Evolutionary conservation across 2,113 vertebrate species (phyloP), one percentile per base, ranked within the genome.

Genomic region (Triplophysa siluroides): DNA sequence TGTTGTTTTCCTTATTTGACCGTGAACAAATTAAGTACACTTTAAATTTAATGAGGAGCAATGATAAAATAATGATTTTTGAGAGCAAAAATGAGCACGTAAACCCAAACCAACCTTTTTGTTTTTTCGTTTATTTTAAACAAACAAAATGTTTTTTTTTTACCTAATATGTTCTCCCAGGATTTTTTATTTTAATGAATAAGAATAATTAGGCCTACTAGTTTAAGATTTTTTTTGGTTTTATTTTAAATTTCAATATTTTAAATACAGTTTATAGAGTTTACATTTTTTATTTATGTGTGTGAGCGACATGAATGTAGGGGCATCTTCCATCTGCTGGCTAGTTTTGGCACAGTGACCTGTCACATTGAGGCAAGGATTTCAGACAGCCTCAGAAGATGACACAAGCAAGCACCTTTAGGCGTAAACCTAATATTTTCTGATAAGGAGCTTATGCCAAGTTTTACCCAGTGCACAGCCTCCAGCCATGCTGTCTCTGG

Each of bases 391-490:
- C 92, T 84, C 89, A 91, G 91, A 92, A 94, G 88, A 93, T 95
- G 94, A 95, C 93, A 94, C 90, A 92, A 92, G 88, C 41, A 78
- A 90, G 94, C 92, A 92, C 93, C 91, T 93, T 94, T 94, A 2
- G 8, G 90, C 88, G 84, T 89, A 83, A 91, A 91, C 86, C 84
- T 94, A 95, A 95, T 95, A 91, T 94, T 94, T 94, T 94, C 89
- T 94, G 95, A 97, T 97, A 95, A 95, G 93, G 90, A 96, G 94
- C 94, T 95, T 96, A 95, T 94, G 94, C 87, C 94, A 77, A 89
- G 91, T 91, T 93, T 93, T 89, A 92, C 88, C 87, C 87, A 83
- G 89, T 86, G 92, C 94, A 92, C 91, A 91, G 89, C 92, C 84
- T 78, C 86, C 84, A 94, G 92, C 93, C 88, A 90, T 91, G 90